Evolutionary conservation across 1,140 invertebrate genomes (phyloP), one percentile per base, ranked within the genome.

Genomic region (Atta colombica): DNA sequence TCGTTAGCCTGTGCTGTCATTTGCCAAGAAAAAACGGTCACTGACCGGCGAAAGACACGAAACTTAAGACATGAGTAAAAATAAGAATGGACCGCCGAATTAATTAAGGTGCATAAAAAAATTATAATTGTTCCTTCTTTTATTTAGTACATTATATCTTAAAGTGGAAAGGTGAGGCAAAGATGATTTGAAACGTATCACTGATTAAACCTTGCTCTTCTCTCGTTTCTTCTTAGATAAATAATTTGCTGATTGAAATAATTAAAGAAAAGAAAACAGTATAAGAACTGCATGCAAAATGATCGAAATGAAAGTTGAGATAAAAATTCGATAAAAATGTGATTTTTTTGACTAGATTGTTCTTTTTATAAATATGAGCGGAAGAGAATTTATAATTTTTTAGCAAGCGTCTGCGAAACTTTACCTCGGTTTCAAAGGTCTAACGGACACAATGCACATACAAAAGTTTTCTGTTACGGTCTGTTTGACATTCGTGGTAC

Each of bases 401-500:
- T 84, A 84, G 69, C 69, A 69, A 49, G n/a, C 69, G 25, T 49
- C 69, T 25, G 85, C 65, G 74, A 71, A 63, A 71, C 25, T n/a
- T 69, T 25, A 39, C 49, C 35, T 58, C 39, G 49, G 39, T 21
- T 82, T 53, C 58, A 49, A 53, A 85, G 77, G 66, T 71, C 51
- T 66, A 65, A 61, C 77, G 77, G 72, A 78, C 35, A 85, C 63
- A 74, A 66, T 53, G 80, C 21, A 39, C 58, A 25, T 72, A 28
- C 31, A 39, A 80, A 72, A 75, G 25, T 77, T 72, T 63, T 51
- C 71, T 77, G 58, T 77, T 18, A 75, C 77, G 51, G 86, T 74
- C 86, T 75, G 69, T 49, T 84, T 84, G 80, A 84, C 39, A 49
- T 84, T 84, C 71, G 69, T 51, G 69, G 39, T 84, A 49, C 21